These are phyloP conservation scores for Echinops telfairi DNA, from an alignment of 2,113 vertebrate species.

Conservation along the genomic window DNA sequence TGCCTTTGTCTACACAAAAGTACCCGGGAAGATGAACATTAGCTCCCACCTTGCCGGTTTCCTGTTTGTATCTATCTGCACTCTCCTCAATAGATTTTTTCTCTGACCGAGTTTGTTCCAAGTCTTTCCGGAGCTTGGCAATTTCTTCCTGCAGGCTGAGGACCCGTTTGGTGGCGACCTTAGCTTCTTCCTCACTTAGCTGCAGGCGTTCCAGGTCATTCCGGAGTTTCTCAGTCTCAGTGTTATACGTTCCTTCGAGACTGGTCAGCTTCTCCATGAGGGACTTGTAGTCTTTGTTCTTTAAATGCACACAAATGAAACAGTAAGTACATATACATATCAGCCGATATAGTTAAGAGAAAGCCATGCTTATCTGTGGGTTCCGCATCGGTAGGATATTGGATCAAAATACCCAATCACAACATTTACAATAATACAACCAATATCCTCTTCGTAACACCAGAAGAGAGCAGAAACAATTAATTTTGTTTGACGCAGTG, in stretches of 20 bases:
- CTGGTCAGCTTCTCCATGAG: slow-evolving; percentile 90
- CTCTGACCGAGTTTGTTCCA: slow-evolving; percentile 92
- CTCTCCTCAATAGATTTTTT: slow-evolving; percentile 96
- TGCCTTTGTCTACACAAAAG: neutral
- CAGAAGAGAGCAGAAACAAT: neutral
- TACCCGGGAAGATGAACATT: neutral
- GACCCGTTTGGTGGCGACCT: slow-evolving; percentile 90
- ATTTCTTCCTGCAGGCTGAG: slow-evolving; percentile 94
- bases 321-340: slow-evolving; percentile 21
- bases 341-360: slow-evolving; percentile 34
- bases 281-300: slow-evolving; percentile 94
- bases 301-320: slow-evolving; percentile 66
- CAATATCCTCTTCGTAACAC: neutral
- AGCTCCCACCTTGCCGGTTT: slow-evolving; percentile 93
- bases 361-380: neutral
- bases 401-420: slow-evolving; percentile 12
- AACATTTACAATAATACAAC: neutral
- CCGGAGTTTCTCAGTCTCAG: slow-evolving; percentile 93
- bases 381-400: neutral
- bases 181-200: slow-evolving; percentile 94
- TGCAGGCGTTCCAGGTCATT: slow-evolving; percentile 92
- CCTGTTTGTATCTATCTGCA: slow-evolving; percentile 93
- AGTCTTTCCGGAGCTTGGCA: slow-evolving; percentile 92
- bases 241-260: slow-evolving; percentile 89
- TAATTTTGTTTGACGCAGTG: slow-evolving; percentile 9